Evolutionary conservation across 2,113 vertebrate genomes (phyloP), one percentile per base, ranked within the genome.

Genomic region (Rhagologus leucostigma): DNA sequence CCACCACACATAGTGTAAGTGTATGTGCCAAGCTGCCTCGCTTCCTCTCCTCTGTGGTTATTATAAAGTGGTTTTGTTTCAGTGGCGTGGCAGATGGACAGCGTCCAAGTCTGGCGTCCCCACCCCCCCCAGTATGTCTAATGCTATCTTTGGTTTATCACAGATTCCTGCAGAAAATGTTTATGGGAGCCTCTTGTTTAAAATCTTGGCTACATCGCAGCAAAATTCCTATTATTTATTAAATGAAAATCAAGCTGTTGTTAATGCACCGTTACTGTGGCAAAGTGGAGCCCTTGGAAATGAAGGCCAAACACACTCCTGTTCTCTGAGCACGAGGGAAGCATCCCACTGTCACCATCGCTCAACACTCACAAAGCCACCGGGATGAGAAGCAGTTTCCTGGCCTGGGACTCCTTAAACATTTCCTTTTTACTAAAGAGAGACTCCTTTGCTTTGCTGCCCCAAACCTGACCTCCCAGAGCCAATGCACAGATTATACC

Each of bases 11-110:
- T 95, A 92, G 92, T 62, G 67, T 95, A 95, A 96, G 96, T 94
- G 90, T 84, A 56, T 90, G 70, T 80, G 86, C 96, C 95, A 90
- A 97, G 95, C 93, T 92, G 83, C 88, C 26, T 90, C 19, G 73
- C 93, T 96, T 97, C 96, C 93, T 94, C 74, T 95, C 85, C 85
- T 92, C 93, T 92, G 83, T 84, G 92, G 90, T 96, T 95, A 70
- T 90, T 95, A 87, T 82, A 93, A 81, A 97, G 93, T 96, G 93
- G 95, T 96, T 97, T 96, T 92, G 68, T 97, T 97, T 96, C 92
- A 82, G 50, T 92, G 96, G 93, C 18, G 65, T 92, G 95, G 89
- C 69, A 71, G 96, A 96, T 95, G 96, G 96, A 96, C 89, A 60
- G 53, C 42, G 10, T 93, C 96, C 96, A 97, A 94, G 90, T 62